Conservation (phyloP, 2,888 invertebrate genomes). For the Orgyia antiqua region DNA sequence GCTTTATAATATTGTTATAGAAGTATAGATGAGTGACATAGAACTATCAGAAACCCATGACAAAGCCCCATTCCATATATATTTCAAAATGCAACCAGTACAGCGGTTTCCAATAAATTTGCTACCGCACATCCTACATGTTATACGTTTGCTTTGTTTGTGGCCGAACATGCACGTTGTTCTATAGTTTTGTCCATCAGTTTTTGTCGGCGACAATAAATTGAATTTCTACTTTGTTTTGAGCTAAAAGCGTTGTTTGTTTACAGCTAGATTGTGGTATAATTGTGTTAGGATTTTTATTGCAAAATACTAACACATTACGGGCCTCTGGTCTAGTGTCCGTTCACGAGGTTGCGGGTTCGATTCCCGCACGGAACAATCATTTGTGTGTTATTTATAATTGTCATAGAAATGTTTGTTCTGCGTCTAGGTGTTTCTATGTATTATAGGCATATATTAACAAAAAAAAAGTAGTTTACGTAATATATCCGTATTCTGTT, state of each 20-base stretch:
- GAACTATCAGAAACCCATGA: slow-evolving; percentile 20
- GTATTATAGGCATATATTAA: too few species aligned
- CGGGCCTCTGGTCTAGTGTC: too few species aligned
- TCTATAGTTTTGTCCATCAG: slow-evolving; percentile 21
- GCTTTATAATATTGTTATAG: too few species aligned
- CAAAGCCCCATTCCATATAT: slow-evolving; percentile 38
- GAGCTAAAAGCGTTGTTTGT: slow-evolving; percentile 15
- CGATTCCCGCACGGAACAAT: too few species aligned
- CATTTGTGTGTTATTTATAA: too few species aligned
- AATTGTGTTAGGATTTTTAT: slow-evolving; percentile 8
- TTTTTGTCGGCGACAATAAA: slow-evolving; percentile 39
- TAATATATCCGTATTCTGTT: too few species aligned
- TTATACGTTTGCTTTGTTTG: slow-evolving; percentile 53
- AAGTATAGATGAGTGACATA: too few species aligned
- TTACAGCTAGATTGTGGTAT: slow-evolving; percentile 16
- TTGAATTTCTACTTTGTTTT: slow-evolving; percentile 44
- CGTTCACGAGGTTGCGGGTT: too few species aligned
- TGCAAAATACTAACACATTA: neutral
- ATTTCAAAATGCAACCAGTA: slow-evolving; percentile 36
- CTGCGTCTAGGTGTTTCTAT: too few species aligned
- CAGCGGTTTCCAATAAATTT: slow-evolving; percentile 60
- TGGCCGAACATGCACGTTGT: slow-evolving; percentile 38
- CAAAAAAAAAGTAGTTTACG: too few species aligned
- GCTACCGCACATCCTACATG: slow-evolving; percentile 33
- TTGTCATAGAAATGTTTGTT: too few species aligned